Base-by-base conservation (phyloP, 2,797 vertebrate genomes). In the Oreortyx pictus region DNA sequence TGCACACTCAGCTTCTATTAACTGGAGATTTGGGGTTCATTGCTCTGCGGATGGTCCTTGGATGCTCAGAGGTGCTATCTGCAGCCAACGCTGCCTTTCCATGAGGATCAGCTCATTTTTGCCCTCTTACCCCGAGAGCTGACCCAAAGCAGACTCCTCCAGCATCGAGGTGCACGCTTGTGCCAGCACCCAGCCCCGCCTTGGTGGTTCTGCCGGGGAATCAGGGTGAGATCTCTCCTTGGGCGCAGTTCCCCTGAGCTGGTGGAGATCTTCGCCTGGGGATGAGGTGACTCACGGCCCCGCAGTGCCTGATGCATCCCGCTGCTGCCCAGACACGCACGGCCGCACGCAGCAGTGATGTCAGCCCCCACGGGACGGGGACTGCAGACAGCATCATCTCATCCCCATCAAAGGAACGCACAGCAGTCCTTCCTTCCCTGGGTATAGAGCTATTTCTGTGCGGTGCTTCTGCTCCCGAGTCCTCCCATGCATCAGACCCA, bases 401-500 rank as follows among this genome's bases (percentile, higher is more conserved):
- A 6, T 2, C 27, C 5, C 44, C 27, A 57, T 16, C 0, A 7
- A 5, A 33, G 35, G 47, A 35, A 56, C 52, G 0, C 9, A 1
- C 7, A 5, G 17, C 6, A n/a, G 37, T 24, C 43, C 14, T 78
- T 22, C n/a, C 56, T 23, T 19, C 49, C 0, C 14, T 7, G 2
- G 39, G 6, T 5, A 20, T 20, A 31, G 14, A 29, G 60, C 60
- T 4, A 7, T 11, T 27, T 27, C 52, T 14, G 6, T 2, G 1
- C 1, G 1, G 3, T 6, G 25, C 0, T 33, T 33, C 37, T 7
- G 17, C 49, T 50, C 67, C 43, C 0, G 12, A 1, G 14, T 19
- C 68, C 57, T 6, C 3, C 5, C 31, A 1, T 2, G 0, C 16
- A 3, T 11, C 41, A 1, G 23, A 37, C 24, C 33, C 11, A n/a